Percentiles rank a stretch among this genome's conserved stretches.
These are phyloP conservation scores for Malacoraja senta DNA, from an alignment of 2,797 vertebrate genomes.

Conservation along the genomic window DNA sequence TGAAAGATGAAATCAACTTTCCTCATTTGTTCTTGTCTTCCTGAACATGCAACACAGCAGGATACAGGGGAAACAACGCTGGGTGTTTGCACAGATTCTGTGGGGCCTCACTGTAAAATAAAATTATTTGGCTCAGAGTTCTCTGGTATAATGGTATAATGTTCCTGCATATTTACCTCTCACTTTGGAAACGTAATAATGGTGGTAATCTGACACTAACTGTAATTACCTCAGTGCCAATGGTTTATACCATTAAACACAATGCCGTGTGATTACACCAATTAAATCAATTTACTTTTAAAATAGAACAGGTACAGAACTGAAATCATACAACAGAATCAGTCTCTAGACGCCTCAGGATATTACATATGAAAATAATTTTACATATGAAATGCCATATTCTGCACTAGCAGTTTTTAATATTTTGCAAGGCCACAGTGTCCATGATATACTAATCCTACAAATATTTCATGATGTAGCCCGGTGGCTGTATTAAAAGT, in stretches of 20 bases:
- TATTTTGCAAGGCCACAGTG: neutral
- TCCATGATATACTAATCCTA: neutral
- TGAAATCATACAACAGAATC: neutral
- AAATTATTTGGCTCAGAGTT: neutral
- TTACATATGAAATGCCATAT: neutral
- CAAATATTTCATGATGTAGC: neutral
- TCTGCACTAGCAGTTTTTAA: neutral
- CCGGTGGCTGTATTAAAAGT: neutral
- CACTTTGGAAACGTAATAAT: neutral
- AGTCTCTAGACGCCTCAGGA: neutral
- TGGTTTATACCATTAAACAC: slow-evolving; percentile 18
- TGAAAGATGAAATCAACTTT: neutral
- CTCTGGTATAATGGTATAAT: neutral
- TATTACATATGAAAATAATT: neutral
- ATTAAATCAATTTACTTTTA: slow-evolving; percentile 16
- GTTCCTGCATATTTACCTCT: slow-evolving; percentile 21
- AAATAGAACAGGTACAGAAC: neutral
- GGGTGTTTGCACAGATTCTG: neutral
- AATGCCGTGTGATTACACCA: neutral
- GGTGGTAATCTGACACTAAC: neutral
- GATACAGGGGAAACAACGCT: neutral
- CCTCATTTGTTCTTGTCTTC: neutral
- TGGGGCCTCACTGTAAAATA: neutral
- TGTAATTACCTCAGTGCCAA: neutral
- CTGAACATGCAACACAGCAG: neutral